Evolutionary conservation across 53 echinoderm and acorn worm species (phyloP).

Genomic region (Luidia sarsii): DNA sequence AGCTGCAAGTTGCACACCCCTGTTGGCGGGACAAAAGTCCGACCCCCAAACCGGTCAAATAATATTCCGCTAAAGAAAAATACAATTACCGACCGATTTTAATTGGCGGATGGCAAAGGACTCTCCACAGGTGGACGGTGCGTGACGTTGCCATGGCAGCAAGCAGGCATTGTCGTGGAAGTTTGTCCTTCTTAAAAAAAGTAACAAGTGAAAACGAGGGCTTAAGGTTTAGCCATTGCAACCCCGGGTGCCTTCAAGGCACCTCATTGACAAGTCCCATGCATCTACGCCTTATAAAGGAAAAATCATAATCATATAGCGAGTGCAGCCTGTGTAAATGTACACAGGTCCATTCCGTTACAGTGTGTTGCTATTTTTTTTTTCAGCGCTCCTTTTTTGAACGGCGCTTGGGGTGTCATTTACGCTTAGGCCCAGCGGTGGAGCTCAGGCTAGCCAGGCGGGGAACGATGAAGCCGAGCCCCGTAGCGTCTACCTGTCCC

Average conservation of each 20-base stretch:
- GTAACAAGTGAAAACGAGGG: constrained; percentile 4
- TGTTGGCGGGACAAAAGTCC: too few relatives aligned
- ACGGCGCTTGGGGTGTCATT: constrained; percentile 32
- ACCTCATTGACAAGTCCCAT: too few relatives aligned
- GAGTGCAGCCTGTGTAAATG: constrained; percentile 25
- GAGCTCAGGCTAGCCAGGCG: neutral
- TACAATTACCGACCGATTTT: constrained; percentile 25
- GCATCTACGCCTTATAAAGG: constrained; percentile 4
- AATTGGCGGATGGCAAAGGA: constrained; percentile 20
- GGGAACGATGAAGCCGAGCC: constrained; percentile 4
- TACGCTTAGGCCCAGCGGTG: constrained; percentile 15
- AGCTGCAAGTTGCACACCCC: too few relatives aligned
- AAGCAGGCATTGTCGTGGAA: neutral
- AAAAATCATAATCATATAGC: neutral
- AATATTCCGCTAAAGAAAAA: too few relatives aligned
- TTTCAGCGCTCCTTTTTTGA: too few relatives aligned
- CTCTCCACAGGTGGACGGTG: neutral
- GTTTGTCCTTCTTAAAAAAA: constrained; percentile 12
- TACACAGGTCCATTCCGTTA: constrained; percentile 39
- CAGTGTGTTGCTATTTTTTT: constrained; percentile 58
- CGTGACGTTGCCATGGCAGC: constrained; percentile 49
- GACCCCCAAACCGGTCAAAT: too few relatives aligned
- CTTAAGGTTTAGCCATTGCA: constrained; percentile 14
- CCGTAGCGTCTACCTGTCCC: too few relatives aligned
- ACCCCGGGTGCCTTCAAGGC: constrained; percentile 17